These are phyloP conservation scores for Myripristis jacobus DNA, from an alignment of 2,797 vertebrate genomes.

Conservation along the genomic window DNA sequence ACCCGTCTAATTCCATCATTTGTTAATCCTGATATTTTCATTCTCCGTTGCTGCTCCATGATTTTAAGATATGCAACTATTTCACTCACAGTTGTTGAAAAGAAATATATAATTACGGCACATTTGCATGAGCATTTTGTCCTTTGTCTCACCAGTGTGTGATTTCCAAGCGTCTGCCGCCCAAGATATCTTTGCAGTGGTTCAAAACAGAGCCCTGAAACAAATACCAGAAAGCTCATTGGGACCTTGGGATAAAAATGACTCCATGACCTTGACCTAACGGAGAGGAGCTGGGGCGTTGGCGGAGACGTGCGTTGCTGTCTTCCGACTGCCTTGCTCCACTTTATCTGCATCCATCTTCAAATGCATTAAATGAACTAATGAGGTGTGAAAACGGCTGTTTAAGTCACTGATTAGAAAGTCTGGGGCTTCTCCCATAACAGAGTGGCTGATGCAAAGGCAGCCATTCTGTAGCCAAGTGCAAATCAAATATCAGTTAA, in stretches of 20 bases:
- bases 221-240: background rate
- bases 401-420: constrained; percentile 69
- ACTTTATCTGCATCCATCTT: constrained; percentile 54
- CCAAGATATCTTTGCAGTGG: background rate
- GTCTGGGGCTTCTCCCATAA: constrained; percentile 37
- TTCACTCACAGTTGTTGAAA: no score
- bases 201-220: constrained; percentile 8
- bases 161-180: background rate
- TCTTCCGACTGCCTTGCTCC: constrained; percentile 13
- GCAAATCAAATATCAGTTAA: constrained; percentile 76
- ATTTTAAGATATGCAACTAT: no score
- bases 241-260: background rate
- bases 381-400: constrained; percentile 71
- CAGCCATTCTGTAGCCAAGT: constrained; percentile 63
- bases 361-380: constrained; percentile 68
- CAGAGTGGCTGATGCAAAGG: constrained; percentile 60
- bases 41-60: no score
- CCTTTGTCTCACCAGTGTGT: no score
- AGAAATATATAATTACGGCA: no score
- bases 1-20: no score
- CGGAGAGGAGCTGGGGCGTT: background rate
- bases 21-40: no score
- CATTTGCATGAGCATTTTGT: no score
- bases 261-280: constrained; percentile 38
- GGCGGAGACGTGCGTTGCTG: background rate